A percentile compares a stretch with the other conserved stretches of the same genome.
These are phyloP conservation scores for Onychomys leucogaster DNA, from an alignment of 2,797 vertebrate species.

Conservation along the genomic window DNA sequence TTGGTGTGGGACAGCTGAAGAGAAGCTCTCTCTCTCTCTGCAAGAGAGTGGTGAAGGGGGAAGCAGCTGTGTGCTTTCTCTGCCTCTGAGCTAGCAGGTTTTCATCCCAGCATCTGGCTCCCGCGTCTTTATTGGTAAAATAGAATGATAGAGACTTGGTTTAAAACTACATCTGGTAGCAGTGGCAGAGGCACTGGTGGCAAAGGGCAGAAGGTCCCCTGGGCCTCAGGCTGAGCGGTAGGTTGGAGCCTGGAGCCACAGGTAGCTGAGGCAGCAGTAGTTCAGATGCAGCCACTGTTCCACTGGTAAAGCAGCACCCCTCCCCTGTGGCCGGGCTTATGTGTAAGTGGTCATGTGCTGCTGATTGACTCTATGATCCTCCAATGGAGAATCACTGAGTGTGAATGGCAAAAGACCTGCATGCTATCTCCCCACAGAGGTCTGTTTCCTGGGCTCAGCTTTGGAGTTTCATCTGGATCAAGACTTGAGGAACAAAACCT, in stretches of 20 bases:
- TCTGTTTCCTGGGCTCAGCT: background rate
- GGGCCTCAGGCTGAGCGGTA: background rate
- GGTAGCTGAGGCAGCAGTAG: background rate
- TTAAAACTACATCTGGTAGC: background rate
- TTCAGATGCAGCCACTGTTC: background rate
- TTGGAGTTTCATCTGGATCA: background rate
- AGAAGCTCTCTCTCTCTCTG: background rate
- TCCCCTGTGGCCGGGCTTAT: background rate
- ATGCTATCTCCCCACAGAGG: background rate
- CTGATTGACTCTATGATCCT: constrained; percentile 16
- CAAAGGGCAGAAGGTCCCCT: background rate
- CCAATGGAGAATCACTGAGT: background rate
- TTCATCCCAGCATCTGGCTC: background rate
- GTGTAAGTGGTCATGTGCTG: background rate
- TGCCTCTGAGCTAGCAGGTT: background rate
- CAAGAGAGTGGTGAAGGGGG: background rate
- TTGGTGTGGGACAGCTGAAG: background rate
- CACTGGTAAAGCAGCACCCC: background rate
- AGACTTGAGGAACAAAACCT: background rate
- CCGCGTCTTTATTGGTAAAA: background rate
- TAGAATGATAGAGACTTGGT: background rate
- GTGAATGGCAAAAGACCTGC: background rate
- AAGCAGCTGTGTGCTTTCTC: background rate
- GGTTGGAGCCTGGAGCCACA: background rate
- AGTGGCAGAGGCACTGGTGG: background rate